Percentiles rank a stretch among this genome's conserved stretches.
phyloP scores from a whole-genome alignment of 2,797 vertebrate genomes.

The Rallus crepitans region DNA sequence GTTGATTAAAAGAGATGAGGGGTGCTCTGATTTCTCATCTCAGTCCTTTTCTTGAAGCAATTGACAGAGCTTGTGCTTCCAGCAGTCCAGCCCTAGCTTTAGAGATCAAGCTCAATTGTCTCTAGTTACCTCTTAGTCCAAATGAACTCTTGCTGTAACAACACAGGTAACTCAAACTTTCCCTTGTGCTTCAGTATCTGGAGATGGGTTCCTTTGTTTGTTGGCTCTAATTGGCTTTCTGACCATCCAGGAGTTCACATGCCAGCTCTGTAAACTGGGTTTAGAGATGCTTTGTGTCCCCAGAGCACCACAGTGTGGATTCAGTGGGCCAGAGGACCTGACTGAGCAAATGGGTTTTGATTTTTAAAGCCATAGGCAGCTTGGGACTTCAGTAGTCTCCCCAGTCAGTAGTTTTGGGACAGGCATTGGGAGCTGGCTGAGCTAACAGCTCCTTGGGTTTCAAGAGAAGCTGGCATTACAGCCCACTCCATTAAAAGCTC shows the following conservation, averaged over 20 bases:
- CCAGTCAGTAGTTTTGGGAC: background rate
- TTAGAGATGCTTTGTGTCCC: background rate
- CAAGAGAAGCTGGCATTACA: background rate
- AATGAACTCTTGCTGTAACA: background rate
- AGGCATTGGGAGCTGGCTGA: background rate
- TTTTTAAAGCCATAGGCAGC: background rate
- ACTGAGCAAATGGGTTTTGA: background rate
- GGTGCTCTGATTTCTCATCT: slow-evolving; percentile 48
- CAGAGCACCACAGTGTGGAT: background rate
- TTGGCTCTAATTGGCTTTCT: background rate
- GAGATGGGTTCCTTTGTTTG: slow-evolving; percentile 7
- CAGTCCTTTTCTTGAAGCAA: slow-evolving; percentile 14
- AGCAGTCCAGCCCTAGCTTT: background rate
- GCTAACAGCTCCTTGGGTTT: background rate
- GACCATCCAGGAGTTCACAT: background rate
- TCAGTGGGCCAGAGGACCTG: background rate
- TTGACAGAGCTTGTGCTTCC: background rate
- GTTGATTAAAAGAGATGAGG: slow-evolving; percentile 61
- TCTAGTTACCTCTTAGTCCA: background rate
- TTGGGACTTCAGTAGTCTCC: background rate
- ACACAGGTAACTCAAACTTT: background rate
- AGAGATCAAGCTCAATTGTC: background rate
- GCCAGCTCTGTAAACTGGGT: rapidly evolving
- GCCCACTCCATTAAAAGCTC: background rate
- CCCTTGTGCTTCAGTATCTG: background rate